These are phyloP conservation scores for Odocoileus hemionus DNA, from an alignment of 2,113 vertebrate species.

Conservation along the genomic window DNA sequence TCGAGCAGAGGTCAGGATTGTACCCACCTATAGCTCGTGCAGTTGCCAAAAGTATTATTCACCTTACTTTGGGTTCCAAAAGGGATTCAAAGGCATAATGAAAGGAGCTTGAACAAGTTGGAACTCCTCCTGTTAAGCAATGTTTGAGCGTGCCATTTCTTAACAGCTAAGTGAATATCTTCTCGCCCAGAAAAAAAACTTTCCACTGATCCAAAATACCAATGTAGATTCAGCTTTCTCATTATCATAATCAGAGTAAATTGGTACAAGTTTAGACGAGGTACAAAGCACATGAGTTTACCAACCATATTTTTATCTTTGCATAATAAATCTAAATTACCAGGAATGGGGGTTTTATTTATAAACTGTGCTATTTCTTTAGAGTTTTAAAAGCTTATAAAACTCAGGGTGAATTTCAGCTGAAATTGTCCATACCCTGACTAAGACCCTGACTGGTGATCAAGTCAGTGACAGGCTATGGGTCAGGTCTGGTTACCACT, in stretches of 20 bases:
- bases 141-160: constrained; percentile 52
- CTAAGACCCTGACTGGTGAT: not conserved
- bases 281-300: not conserved
- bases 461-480: not conserved
- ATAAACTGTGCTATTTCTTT: not conserved
- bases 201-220: constrained; percentile 16
- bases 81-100: not conserved
- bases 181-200: not conserved
- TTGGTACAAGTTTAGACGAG: constrained; percentile 35
- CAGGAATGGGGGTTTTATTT: not conserved
- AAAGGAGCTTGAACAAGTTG: constrained; percentile 43
- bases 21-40: not conserved
- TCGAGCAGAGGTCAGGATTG: not conserved
- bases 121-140: not conserved
- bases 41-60: constrained; percentile 53
- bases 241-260: not conserved
- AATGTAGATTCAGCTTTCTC: not conserved
- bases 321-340: not conserved
- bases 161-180: constrained; percentile 36
- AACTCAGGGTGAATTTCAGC: not conserved
- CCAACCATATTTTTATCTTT: not conserved
- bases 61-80: constrained; percentile 1
- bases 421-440: not conserved
- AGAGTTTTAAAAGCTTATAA: not conserved
- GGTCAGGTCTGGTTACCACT: not conserved